Conservation (phyloP, 1,140 invertebrate genomes). For the Temnothorax longispinosus region DNA sequence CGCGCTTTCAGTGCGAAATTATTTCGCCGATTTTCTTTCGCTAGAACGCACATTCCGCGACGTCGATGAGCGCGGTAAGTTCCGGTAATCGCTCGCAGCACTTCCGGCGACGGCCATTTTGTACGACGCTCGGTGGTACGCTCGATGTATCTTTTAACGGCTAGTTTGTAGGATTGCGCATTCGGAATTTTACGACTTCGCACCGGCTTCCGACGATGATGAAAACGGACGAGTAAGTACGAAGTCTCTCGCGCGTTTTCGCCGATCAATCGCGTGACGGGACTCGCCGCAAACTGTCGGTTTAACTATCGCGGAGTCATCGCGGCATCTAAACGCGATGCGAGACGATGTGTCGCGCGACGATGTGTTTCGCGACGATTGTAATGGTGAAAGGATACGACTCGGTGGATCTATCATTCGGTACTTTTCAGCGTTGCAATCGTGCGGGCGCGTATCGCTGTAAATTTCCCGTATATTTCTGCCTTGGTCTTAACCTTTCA, state of each 20-base stretch:
- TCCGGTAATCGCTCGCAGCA: slow-evolving; percentile 50
- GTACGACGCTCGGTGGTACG: slow-evolving; percentile 71
- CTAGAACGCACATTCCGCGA: no score
- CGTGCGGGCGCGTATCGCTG: neutral
- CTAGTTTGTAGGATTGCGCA: neutral
- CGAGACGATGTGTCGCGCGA: neutral
- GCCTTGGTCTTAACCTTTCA: neutral
- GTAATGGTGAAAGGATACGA: neutral
- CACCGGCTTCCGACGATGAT: slow-evolving; percentile 47
- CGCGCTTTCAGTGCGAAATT: no score
- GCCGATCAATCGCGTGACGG: neutral
- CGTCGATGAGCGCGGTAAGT: slow-evolving; percentile 10
- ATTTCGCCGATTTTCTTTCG: no score
- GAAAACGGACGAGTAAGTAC: slow-evolving; percentile 70
- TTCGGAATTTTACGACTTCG: neutral
- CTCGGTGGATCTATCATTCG: neutral
- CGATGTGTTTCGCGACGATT: neutral
- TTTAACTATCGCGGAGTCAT: neutral
- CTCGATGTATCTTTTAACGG: slow-evolving; percentile 47
- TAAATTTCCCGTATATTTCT: neutral
- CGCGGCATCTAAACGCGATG: neutral
- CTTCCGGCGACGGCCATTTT: slow-evolving; percentile 72
- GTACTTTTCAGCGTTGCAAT: neutral
- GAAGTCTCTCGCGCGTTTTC: neutral
- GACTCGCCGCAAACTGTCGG: neutral